Conservation (phyloP, 2,888 invertebrate genomes). For the Listrodromus nycthemerus region DNA sequence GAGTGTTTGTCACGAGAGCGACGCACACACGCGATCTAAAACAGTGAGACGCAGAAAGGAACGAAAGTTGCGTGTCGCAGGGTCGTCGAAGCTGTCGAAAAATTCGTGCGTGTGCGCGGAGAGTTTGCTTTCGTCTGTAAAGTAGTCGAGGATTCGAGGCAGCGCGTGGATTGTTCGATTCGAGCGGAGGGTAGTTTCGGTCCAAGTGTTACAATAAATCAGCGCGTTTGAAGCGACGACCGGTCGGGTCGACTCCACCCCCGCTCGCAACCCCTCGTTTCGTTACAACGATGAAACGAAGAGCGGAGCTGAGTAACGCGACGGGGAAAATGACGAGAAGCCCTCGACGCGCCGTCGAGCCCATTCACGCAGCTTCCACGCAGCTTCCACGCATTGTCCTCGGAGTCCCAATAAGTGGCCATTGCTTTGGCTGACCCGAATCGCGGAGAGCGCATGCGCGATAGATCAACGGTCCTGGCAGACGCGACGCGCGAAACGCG, state of each 20-base stretch:
- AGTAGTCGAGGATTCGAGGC: slow-evolving; percentile 4
- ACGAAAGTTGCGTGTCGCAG: slow-evolving; percentile 2
- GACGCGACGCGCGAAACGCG: neutral
- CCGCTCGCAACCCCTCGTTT: slow-evolving; percentile 69
- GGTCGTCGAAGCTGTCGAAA: slow-evolving; percentile 47
- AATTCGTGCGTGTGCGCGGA: no score
- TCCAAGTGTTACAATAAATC: slow-evolving; percentile 80
- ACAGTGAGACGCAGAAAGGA: slow-evolving; percentile 10
- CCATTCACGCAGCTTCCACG: slow-evolving; percentile 62
- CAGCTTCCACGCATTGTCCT: no score
- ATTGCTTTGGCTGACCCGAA: slow-evolving; percentile 58
- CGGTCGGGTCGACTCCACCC: slow-evolving; percentile 73
- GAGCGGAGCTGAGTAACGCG: slow-evolving; percentile 26
- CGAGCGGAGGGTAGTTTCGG: slow-evolving; percentile 72
- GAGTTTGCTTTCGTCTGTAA: slow-evolving; percentile 9
- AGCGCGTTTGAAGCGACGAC: slow-evolving; percentile 68
- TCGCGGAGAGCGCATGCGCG: slow-evolving; percentile 22
- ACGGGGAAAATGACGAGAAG: slow-evolving; percentile 69
- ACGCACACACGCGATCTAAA: neutral
- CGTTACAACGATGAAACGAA: slow-evolving; percentile 9
- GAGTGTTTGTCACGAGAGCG: slow-evolving; percentile 43
- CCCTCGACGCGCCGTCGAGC: slow-evolving; percentile 61
- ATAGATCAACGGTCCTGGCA: neutral
- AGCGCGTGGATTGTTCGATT: slow-evolving; percentile 66
- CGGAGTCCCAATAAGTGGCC: no score